phyloP scores from a whole-genome alignment of 2,888 invertebrate species.

The Linyphia triangularis region DNA sequence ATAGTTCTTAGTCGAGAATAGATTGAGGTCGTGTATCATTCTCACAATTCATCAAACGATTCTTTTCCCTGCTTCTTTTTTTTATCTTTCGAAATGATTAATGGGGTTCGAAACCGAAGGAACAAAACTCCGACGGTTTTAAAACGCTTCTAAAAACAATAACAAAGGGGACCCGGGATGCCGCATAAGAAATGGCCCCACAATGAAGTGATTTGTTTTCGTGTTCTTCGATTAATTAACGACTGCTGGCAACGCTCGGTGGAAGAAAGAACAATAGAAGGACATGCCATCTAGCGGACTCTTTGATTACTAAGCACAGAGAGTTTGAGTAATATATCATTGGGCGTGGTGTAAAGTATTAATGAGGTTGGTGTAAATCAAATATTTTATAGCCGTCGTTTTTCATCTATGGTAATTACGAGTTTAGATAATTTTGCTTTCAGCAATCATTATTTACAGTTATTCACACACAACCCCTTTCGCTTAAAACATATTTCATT shows the following conservation, averaged over 20 bases:
- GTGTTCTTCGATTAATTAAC: conserved; percentile 72
- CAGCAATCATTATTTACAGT: neutral
- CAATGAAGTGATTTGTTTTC: conserved; percentile 71
- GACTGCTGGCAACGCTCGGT: conserved; percentile 66
- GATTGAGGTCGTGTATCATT: conserved; percentile 67
- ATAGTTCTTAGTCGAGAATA: conserved; percentile 63
- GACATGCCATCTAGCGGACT: conserved; percentile 66
- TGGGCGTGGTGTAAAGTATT: conserved; percentile 50
- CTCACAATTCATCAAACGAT: conserved; percentile 70
- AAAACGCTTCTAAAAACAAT: conserved; percentile 69
- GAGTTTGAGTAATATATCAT: conserved; percentile 66
- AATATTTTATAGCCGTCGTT: conserved; percentile 41
- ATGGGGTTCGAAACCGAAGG: conserved; percentile 55
- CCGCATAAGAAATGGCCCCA: conserved; percentile 61
- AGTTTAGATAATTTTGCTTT: conserved; percentile 28
- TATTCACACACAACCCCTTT: too few relatives aligned
- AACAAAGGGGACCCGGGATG: conserved; percentile 59
- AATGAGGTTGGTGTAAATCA: conserved; percentile 46
- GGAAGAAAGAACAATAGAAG: conserved; percentile 63
- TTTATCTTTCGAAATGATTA: conserved; percentile 68
- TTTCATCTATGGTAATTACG: conserved; percentile 44
- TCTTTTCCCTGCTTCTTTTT: conserved; percentile 21
- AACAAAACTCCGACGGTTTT: conserved; percentile 71
- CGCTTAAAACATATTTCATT: too few relatives aligned
- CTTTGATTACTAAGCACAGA: conserved; percentile 68